These are phyloP conservation scores for Agrotis clavis DNA, from an alignment of 2,888 invertebrate species.

Conservation along the genomic window DNA sequence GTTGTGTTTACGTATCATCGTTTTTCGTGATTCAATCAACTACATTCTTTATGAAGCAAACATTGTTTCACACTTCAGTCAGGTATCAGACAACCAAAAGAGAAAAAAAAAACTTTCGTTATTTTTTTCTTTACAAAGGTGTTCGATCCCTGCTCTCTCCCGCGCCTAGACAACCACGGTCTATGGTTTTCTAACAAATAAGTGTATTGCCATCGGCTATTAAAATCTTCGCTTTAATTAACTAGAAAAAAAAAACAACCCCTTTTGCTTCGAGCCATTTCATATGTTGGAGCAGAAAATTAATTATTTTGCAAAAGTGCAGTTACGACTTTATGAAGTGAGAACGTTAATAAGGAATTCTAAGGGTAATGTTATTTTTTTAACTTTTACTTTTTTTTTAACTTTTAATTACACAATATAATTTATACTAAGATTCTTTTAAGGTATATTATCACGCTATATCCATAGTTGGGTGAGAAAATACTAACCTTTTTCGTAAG, in stretches of 20 bases:
- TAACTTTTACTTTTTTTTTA: constrained; percentile 34
- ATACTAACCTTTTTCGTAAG: constrained; percentile 9
- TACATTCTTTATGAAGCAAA: not conserved
- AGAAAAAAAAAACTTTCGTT: constrained; percentile 3
- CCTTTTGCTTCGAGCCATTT: constrained; percentile 45
- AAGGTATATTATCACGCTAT: constrained; percentile 44
- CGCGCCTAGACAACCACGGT: constrained; percentile 75
- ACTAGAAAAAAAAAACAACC: constrained; percentile 71
- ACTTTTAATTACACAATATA: constrained; percentile 37
- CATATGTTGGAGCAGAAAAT: constrained; percentile 16
- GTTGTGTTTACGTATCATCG: not conserved
- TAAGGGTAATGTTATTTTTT: constrained; percentile 63
- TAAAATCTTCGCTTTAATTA: constrained; percentile 80
- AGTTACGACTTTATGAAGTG: constrained; percentile 44
- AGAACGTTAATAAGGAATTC: constrained; percentile 41
- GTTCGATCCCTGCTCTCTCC: constrained; percentile 68
- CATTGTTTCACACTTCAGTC: not conserved
- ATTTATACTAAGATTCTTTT: constrained; percentile 31
- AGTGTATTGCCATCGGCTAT: constrained; percentile 79
- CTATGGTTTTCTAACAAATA: constrained; percentile 81
- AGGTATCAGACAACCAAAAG: not conserved
- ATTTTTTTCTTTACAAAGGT: constrained; percentile 52
- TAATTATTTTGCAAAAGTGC: constrained; percentile 12
- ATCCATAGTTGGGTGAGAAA: constrained; percentile 24
- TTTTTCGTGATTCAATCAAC: constrained; percentile 10